phyloP scores from a whole-genome alignment of 2,113 vertebrate species.

The Heterotis niloticus region DNA sequence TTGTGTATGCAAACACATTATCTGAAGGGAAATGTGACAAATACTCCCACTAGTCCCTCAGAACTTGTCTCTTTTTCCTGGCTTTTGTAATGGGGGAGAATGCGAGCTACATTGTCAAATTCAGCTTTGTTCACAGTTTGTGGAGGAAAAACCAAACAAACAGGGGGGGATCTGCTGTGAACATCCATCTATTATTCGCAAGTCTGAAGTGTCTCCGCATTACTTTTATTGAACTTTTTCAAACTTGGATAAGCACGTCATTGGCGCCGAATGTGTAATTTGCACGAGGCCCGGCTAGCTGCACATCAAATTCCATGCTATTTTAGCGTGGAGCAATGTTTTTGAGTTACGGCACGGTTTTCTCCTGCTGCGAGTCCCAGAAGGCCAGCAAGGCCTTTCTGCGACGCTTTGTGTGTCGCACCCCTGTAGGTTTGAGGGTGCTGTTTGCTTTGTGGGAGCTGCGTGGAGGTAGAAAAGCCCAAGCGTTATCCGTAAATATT shows the following conservation, averaged over 20 bases:
- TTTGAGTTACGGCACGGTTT: neutral
- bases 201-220: conserved; percentile 6
- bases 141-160: conserved; percentile 73
- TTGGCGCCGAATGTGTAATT: conserved; percentile 3
- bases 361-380: neutral
- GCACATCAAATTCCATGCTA: neutral
- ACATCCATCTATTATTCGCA: conserved; percentile 51
- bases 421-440: neutral
- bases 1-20: conserved; percentile 67
- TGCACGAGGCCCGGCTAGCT: neutral
- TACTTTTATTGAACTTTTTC: conserved; percentile 22
- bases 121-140: conserved; percentile 28
- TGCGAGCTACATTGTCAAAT: conserved; percentile 25
- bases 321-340: neutral
- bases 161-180: conserved; percentile 47
- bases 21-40: conserved; percentile 73
- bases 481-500: too few relatives aligned
- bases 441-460: conserved; percentile 6
- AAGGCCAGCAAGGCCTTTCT: neutral
- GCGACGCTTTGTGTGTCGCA: neutral
- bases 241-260: conserved; percentile 15
- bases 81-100: conserved; percentile 41
- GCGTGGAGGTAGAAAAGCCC: conserved; percentile 11
- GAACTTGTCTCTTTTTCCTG: conserved; percentile 44
- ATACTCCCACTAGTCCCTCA: conserved; percentile 74